Percentiles rank a stretch among this genome's conserved stretches.
These are phyloP conservation scores for Ciconia nigra DNA, from an alignment of 2,797 vertebrate species.

Conservation along the genomic window DNA sequence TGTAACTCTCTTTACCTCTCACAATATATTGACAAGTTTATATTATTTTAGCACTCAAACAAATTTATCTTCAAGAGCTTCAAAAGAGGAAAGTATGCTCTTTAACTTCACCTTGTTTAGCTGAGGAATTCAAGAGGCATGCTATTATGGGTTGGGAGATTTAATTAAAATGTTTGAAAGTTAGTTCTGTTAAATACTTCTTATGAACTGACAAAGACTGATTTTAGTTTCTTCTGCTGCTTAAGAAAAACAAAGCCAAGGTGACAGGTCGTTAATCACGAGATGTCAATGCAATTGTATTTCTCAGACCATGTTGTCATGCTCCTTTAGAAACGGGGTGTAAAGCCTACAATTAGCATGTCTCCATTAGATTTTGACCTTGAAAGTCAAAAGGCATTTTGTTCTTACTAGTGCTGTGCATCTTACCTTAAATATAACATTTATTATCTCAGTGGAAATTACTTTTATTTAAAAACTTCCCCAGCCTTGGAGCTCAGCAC, in stretches of 20 bases:
- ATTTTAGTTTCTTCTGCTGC: neutral
- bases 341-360: neutral
- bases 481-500: neutral
- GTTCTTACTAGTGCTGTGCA: neutral
- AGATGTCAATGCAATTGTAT: neutral
- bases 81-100: neutral
- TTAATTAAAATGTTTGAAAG: neutral
- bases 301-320: neutral
- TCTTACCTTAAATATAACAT: neutral
- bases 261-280: neutral
- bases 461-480: neutral
- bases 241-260: constrained; percentile 8
- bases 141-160: neutral
- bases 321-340: neutral
- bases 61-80: neutral
- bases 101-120: neutral
- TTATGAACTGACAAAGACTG: neutral
- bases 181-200: neutral
- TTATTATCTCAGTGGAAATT: neutral
- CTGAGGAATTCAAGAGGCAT: neutral
- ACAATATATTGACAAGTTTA: neutral
- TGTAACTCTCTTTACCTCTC: neutral
- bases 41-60: neutral
- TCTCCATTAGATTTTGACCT: neutral
- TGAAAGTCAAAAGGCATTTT: neutral